Conservation (phyloP, 1,140 invertebrate genomes). For the Pseudachorutes palmiensis region DNA sequence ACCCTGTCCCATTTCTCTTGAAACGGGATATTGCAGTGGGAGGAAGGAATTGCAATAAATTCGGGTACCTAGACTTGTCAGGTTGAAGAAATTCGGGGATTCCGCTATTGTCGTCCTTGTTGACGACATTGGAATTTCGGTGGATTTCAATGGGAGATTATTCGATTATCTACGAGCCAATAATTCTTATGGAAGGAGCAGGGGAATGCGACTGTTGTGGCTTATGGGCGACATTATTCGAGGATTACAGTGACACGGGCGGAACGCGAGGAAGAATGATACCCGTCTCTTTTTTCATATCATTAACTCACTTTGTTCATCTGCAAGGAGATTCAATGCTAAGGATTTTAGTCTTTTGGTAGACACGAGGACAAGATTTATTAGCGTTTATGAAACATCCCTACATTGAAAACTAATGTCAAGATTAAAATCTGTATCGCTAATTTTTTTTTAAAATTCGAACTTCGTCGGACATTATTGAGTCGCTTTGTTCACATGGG, state of each 20-base stretch:
- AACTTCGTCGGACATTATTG: no score
- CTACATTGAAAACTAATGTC: no score
- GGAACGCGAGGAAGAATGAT: background rate
- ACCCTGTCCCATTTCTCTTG: no score
- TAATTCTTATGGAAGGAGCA: background rate
- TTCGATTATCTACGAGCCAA: constrained; percentile 2
- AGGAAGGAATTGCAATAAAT: constrained; percentile 12
- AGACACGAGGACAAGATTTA: no score
- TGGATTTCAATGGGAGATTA: background rate
- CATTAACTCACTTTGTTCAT: background rate
- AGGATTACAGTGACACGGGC: background rate
- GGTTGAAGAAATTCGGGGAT: background rate
- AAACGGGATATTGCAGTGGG: no score
- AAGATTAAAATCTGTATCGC: no score
- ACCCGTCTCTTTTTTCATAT: background rate
- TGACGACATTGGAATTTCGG: background rate
- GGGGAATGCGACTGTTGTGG: constrained; percentile 9
- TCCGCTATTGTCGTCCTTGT: background rate
- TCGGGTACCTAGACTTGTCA: background rate
- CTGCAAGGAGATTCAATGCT: no score
- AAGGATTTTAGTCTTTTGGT: no score
- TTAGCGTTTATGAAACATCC: no score
- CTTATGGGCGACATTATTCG: constrained; percentile 4
- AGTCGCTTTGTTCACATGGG: no score
- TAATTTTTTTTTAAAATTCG: no score